A percentile compares a stretch with the other conserved stretches of the same genome.
Evolutionary conservation across 2,113 vertebrate species (phyloP).

Genomic region (Poeciliopsis prolifica): DNA sequence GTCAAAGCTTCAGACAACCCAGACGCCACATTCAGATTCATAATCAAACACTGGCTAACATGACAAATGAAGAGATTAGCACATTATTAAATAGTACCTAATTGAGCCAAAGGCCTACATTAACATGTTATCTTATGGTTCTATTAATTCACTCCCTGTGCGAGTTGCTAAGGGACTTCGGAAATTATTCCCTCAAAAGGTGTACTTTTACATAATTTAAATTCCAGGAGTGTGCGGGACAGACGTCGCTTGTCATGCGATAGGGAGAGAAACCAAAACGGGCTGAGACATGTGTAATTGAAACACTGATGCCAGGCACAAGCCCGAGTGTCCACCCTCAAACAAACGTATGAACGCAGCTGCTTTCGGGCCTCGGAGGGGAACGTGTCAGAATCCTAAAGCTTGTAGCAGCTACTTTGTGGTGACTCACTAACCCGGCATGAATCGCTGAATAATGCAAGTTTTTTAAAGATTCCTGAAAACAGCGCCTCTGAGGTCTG

Average conservation of each 20-base stretch:
- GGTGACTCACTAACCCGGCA: conserved; percentile 3
- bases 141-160: conserved; percentile 39
- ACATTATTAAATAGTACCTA: conserved; percentile 1
- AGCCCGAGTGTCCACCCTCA: neutral
- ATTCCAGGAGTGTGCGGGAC: conserved; percentile 11
- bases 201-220: conserved; percentile 40
- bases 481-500: neutral
- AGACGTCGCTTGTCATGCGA: conserved; percentile 25
- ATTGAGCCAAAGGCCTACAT: conserved; percentile 16
- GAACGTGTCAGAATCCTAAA: conserved; percentile 26
- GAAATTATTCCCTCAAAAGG: conserved; percentile 35
- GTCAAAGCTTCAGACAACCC: too few species aligned
- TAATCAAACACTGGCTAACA: neutral
- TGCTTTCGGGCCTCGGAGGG: conserved; percentile 1
- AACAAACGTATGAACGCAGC: neutral
- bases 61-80: neutral
- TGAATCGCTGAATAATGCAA: conserved; percentile 26
- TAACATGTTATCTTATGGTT: conserved; percentile 19
- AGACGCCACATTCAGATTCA: neutral
- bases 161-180: conserved; percentile 30
- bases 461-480: conserved; percentile 34
- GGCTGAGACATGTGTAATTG: conserved; percentile 19
- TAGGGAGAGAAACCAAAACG: conserved; percentile 12
- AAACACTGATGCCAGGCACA: conserved; percentile 17
- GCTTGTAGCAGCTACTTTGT: neutral